These are phyloP conservation scores for Lasioglossum morio DNA, from an alignment of 2,888 invertebrate species.

Conservation along the genomic window DNA sequence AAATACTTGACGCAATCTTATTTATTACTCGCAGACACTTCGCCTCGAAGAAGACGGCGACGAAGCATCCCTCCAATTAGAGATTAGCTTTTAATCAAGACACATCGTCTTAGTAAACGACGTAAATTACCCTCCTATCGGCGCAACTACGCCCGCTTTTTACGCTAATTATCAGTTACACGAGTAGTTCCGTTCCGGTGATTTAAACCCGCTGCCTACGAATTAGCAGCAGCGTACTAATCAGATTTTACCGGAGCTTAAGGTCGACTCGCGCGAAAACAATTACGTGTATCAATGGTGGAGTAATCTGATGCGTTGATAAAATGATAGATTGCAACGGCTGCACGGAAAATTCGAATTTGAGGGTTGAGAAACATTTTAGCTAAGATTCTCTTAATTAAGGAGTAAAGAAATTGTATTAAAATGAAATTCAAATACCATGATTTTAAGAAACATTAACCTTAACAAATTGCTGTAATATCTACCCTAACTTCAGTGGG, in stretches of 20 bases:
- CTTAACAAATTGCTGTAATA: not conserved
- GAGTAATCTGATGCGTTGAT: not conserved
- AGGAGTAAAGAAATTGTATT: not conserved
- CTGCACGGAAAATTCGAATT: too few species aligned
- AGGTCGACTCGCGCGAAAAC: slow-evolving; percentile 12
- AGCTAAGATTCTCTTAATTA: too few species aligned
- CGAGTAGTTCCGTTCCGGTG: slow-evolving; percentile 40
- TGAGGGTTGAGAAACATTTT: too few species aligned
- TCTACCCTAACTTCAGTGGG: too few species aligned
- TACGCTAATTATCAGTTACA: slow-evolving; percentile 66
- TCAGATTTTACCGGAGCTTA: slow-evolving; percentile 53
- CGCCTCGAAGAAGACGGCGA: not conserved
- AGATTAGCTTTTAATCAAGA: slow-evolving; percentile 62
- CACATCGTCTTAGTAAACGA: slow-evolving; percentile 40
- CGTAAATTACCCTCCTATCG: slow-evolving; percentile 38
- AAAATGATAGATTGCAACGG: not conserved
- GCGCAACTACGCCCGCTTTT: slow-evolving; percentile 54
- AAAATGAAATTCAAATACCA: not conserved
- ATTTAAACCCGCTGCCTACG: slow-evolving; percentile 50
- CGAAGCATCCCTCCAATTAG: slow-evolving; percentile 47
- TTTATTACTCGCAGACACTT: not conserved
- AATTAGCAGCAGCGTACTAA: slow-evolving; percentile 52
- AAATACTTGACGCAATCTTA: not conserved
- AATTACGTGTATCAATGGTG: slow-evolving; percentile 36
- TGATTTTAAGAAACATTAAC: not conserved